Evolutionary conservation across 1,140 invertebrate genomes (phyloP), one percentile per base, ranked within the genome.

Genomic region (Phortica variegata): DNA sequence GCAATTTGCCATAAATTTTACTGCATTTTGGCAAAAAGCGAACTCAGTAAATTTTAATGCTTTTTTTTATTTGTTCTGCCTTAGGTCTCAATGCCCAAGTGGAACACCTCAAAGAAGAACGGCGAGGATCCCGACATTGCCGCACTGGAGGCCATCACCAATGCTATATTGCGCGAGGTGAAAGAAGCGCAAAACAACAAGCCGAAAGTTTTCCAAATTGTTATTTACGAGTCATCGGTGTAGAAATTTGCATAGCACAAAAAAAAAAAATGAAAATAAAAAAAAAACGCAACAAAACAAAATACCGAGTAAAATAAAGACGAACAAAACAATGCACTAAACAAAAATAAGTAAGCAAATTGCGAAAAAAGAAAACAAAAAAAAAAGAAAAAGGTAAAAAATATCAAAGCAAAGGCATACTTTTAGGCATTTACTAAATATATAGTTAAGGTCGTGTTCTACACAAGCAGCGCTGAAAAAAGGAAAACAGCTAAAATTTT

Each of bases 221-320:
- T 91, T 47, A 87, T 91, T 70, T 92, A 92, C 71, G 89, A 92
- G 73, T 86, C 86, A 31, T 88, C 86, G 2, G 86, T 89, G 2
- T 88, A 80, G 38, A 12, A 6, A 18, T n/a, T n/a, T n/a, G n/a
- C n/a, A n/a, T n/a, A n/a, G n/a, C n/a, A n/a, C n/a, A 26, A 26
- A 26, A 26, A 26, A 26, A 26, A 26, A 26, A 26, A 26, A 26
- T 10, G 5, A 26, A 26, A 26, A 26, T 26, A 26, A 26, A 26
- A 6, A 26, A 26, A 43, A 15, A 37, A 10, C 23, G 13, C 23
- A 17, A 38, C 10, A 26, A 18, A 48, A 23, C n/a, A n/a, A n/a
- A n/a, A n/a, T n/a, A n/a, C n/a, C n/a, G n/a, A n/a, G n/a, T 54
- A 41, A 49, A 6, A 26, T 6, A 26, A 26, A 26, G 10, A 6